Evolutionary conservation across 2,888 invertebrate genomes (phyloP), one percentile per base, ranked within the genome.

Genomic region (Isoperla grammatica): DNA sequence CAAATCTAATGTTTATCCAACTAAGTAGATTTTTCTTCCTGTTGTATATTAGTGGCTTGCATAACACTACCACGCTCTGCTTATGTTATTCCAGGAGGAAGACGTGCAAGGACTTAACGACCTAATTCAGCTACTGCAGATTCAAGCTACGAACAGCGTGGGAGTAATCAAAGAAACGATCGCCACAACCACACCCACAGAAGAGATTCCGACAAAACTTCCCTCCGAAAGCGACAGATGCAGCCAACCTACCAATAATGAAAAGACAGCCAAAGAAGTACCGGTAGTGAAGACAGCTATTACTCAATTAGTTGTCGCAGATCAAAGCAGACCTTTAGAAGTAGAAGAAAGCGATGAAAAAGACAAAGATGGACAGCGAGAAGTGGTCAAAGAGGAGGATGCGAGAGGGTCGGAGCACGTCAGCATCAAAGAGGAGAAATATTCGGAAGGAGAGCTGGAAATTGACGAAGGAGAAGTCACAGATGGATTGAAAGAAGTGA

Each of bases 21-120:
- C n/a, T n/a, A n/a, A n/a, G n/a, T n/a, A n/a, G n/a, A n/a, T n/a
- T n/a, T n/a, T n/a, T n/a, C n/a, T n/a, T n/a, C n/a, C n/a, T n/a
- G n/a, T n/a, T n/a, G n/a, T n/a, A n/a, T n/a, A n/a, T n/a, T n/a
- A n/a, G n/a, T n/a, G n/a, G n/a, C n/a, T n/a, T n/a, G n/a, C n/a
- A n/a, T n/a, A n/a, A n/a, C n/a, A n/a, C n/a, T n/a, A n/a, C n/a
- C n/a, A n/a, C n/a, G n/a, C n/a, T n/a, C n/a, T n/a, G n/a, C n/a
- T n/a, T n/a, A n/a, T n/a, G n/a, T n/a, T 9, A 20, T 79, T 81
- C 67, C 77, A 87, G 87, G 86, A 86, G 66, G 84, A 82, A 68
- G 90, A 91, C 78, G 83, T 91, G 68, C 86, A 87, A 71, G 88
- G 87, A 70, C 82, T 91, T 78, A 86, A 88, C 76, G 90, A 90